Percentiles rank a stretch among this genome's conserved stretches.
Evolutionary conservation across 2,113 vertebrate species (phyloP).

Genomic region (Rhipidura dahli): DNA sequence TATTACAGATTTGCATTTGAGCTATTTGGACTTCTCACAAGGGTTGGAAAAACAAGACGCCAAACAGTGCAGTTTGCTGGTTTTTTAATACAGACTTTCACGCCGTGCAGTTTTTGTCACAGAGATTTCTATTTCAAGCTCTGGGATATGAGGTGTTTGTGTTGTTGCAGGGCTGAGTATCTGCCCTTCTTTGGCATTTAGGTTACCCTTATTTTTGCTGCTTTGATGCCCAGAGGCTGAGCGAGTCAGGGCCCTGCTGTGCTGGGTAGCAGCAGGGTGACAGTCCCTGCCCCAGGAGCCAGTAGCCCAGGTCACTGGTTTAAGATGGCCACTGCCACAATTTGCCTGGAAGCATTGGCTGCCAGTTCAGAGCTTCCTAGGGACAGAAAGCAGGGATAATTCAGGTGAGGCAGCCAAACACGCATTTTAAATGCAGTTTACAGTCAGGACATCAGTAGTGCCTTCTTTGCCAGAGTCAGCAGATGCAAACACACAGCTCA

Average conservation of each 20-base stretch:
- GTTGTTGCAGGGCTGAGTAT: neutral
- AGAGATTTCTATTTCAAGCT: neutral
- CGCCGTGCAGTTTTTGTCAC: neutral
- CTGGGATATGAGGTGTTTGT: rapidly evolving
- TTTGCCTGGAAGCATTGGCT: neutral
- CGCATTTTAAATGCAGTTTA: neutral
- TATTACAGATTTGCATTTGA: slow-evolving; percentile 1
- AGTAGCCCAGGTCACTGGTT: neutral
- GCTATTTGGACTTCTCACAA: neutral
- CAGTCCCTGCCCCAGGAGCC: neutral
- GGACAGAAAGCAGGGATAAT: neutral
- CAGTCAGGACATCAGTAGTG: neutral
- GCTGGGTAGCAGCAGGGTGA: neutral
- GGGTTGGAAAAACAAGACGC: neutral
- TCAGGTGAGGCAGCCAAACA: neutral
- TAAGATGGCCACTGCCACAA: neutral
- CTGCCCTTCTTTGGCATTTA: neutral
- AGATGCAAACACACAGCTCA: neutral
- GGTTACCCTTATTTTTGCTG: neutral
- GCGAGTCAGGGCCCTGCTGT: rapidly evolving
- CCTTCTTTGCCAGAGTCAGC: neutral
- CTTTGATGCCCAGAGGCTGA: neutral
- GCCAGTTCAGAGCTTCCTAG: neutral
- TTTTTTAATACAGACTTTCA: neutral
- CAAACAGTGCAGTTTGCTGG: neutral